A percentile compares a stretch with the other conserved stretches of the same genome.
phyloP scores from a whole-genome alignment of 2,113 vertebrate species.

The Cnemophilus loriae region DNA sequence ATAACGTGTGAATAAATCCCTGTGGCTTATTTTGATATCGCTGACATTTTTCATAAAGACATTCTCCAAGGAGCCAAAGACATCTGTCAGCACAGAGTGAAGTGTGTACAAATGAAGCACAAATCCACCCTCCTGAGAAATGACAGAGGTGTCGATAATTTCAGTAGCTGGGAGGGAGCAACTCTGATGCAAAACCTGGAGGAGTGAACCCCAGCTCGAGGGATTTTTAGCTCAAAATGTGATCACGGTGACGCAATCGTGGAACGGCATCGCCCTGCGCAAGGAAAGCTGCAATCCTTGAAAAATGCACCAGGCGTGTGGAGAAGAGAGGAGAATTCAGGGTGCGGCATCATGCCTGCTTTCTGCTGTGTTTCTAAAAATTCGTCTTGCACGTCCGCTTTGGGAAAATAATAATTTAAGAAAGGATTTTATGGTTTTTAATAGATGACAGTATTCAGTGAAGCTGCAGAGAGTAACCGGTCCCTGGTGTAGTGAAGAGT shows the following conservation, averaged over 20 bases:
- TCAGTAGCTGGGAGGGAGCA: not conserved
- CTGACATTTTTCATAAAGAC: slow-evolving; percentile 50
- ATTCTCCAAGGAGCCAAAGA: not conserved
- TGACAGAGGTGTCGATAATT: not conserved
- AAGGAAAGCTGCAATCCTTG: not conserved
- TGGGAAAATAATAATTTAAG: not conserved
- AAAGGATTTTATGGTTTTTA: not conserved
- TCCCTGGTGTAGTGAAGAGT: not conserved
- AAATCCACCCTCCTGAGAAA: not conserved
- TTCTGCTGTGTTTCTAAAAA: not conserved
- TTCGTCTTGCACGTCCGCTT: not conserved
- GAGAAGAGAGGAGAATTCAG: not conserved
- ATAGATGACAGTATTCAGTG: not conserved
- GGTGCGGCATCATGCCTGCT: not conserved
- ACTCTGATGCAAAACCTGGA: slow-evolving; percentile 11
- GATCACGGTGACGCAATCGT: not conserved
- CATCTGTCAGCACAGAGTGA: slow-evolving; percentile 31
- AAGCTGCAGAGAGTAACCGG: not conserved
- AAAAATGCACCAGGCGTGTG: rapidly evolving
- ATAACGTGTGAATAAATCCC: slow-evolving; percentile 33
- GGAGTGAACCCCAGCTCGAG: not conserved
- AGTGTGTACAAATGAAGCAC: not conserved
- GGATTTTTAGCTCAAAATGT: not conserved
- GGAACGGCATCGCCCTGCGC: not conserved
- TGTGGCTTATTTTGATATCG: slow-evolving; percentile 33